These are phyloP conservation scores for Pristis pectinata DNA, from an alignment of 2,797 vertebrate species.

Conservation along the genomic window DNA sequence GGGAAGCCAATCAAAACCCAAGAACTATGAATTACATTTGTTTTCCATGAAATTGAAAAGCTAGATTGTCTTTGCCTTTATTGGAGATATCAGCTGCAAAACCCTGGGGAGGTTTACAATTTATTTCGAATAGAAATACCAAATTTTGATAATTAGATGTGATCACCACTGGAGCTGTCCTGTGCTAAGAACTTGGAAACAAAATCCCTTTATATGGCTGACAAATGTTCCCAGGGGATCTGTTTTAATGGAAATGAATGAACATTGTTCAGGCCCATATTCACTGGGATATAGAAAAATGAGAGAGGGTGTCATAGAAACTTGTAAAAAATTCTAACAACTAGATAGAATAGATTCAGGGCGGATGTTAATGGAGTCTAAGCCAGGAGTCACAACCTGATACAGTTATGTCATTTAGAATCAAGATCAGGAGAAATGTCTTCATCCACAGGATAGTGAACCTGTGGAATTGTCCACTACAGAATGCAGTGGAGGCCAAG, in stretches of 20 bases:
- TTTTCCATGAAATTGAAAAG: constrained; percentile 5
- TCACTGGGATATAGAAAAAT: too few relatives aligned
- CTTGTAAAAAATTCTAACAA: too few relatives aligned
- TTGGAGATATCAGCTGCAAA: not conserved
- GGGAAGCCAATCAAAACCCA: not conserved
- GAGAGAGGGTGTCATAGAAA: too few relatives aligned
- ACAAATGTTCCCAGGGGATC: not conserved
- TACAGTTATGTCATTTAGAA: too few relatives aligned
- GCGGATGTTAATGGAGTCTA: too few relatives aligned
- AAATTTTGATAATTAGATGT: not conserved
- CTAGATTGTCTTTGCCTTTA: not conserved
- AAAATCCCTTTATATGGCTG: not conserved
- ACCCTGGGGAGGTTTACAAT: not conserved
- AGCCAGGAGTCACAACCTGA: too few relatives aligned
- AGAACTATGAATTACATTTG: not conserved
- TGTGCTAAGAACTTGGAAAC: not conserved
- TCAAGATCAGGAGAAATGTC: too few relatives aligned
- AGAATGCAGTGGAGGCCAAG: too few relatives aligned
- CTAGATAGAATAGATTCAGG: too few relatives aligned
- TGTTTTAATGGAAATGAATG: not conserved
- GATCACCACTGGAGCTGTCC: not conserved
- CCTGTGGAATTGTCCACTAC: too few relatives aligned
- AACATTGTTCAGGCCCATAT: not conserved
- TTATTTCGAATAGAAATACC: not conserved
- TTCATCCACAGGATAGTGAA: too few relatives aligned